These are phyloP conservation scores for Pipra filicauda DNA, from an alignment of 2,113 vertebrate species.

Conservation along the genomic window DNA sequence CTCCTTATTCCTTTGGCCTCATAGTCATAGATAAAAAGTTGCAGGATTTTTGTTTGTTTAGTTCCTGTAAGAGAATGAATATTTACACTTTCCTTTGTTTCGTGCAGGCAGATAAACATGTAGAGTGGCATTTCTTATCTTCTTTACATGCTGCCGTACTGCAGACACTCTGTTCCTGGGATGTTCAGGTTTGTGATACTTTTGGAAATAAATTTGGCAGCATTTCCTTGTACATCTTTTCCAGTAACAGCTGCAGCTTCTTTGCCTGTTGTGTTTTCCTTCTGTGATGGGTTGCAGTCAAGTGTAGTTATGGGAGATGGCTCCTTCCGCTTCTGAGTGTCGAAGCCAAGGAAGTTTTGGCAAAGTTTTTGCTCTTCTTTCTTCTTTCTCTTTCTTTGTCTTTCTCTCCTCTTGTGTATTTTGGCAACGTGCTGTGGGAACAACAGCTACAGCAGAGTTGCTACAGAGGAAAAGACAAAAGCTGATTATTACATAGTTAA, in stretches of 20 bases:
- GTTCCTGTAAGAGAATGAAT: background rate
- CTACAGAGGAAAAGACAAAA: background rate
- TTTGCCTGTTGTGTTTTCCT: constrained; percentile 63
- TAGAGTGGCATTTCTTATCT: background rate
- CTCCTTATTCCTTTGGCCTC: background rate
- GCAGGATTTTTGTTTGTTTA: background rate
- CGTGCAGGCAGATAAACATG: background rate
- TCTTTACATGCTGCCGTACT: background rate
- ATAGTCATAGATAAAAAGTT: background rate
- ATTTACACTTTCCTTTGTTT: background rate
- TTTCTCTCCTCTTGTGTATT: background rate
- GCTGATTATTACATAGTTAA: background rate
- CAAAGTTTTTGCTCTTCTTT: constrained; percentile 8
- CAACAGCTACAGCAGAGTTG: background rate
- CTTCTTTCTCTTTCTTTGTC: background rate
- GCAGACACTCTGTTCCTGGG: constrained; percentile 35
- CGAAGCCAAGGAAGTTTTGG: constrained; percentile 49
- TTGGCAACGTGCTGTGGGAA: background rate
- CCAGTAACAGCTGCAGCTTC: constrained; percentile 57
- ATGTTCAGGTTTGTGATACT: constrained; percentile 51
- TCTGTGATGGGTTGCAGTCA: constrained; percentile 57
- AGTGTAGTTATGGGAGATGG: constrained; percentile 36
- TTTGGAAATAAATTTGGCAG: constrained; percentile 58
- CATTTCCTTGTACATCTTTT: background rate
- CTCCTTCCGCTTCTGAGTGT: background rate